Evolutionary conservation across 2,113 vertebrate genomes (phyloP).

Genomic region (Carassius gibelio): DNA sequence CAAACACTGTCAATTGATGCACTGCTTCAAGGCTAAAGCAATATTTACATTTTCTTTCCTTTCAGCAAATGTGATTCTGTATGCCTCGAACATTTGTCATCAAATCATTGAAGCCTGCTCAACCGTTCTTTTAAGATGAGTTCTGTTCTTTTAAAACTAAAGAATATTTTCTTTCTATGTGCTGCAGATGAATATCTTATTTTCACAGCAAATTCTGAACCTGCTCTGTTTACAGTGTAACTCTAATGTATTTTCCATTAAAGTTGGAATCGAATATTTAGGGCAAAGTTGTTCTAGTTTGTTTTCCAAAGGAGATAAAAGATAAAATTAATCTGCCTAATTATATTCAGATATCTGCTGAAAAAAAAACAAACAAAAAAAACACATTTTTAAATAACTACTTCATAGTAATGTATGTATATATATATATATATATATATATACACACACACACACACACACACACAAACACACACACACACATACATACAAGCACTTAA

Average conservation of each 20-base stretch:
- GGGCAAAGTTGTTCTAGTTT: background rate
- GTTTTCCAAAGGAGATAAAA: background rate
- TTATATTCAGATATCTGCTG: background rate
- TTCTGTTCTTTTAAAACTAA: conserved; percentile 2
- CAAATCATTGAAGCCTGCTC: background rate
- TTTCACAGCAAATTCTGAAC: background rate
- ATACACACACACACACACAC: no score
- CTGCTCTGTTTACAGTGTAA: background rate
- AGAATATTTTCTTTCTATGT: background rate
- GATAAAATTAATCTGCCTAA: background rate
- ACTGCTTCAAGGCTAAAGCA: conserved; percentile 35
- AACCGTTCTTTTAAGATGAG: background rate
- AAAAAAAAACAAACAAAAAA: background rate
- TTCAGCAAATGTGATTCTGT: background rate
- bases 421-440: no score
- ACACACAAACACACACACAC: no score
- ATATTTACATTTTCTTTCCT: conserved; percentile 18
- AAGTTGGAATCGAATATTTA: background rate
- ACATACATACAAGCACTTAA: no score
- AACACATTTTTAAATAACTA: background rate
- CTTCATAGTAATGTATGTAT: background rate
- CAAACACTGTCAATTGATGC: background rate
- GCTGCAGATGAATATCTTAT: background rate
- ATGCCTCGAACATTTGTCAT: background rate
- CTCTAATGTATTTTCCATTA: background rate